Conservation (phyloP, 2,797 vertebrate genomes). For the Pangasius krempfi region DNA sequence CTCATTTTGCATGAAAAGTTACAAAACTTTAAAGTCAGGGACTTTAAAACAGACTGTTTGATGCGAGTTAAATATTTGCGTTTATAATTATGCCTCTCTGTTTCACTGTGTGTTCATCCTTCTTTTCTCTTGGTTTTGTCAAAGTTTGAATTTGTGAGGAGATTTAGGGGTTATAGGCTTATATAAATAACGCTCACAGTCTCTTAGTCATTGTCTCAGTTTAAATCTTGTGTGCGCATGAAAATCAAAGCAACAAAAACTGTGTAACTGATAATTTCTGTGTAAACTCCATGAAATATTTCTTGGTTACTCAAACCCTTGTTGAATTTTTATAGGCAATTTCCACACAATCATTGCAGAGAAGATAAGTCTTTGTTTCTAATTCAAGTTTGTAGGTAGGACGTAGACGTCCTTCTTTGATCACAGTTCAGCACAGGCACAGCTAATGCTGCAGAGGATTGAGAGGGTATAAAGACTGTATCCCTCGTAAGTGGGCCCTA, state of each 20-base stretch:
- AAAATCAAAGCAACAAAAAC: neutral
- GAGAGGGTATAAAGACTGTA: conserved; percentile 61
- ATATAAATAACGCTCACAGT: neutral
- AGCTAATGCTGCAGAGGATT: conserved; percentile 44
- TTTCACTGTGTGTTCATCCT: neutral
- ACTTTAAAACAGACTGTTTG: neutral
- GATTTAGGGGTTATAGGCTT: neutral
- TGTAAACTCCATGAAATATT: neutral
- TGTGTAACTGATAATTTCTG: neutral
- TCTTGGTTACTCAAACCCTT: neutral
- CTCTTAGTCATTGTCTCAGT: neutral
- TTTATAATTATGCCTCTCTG: neutral
- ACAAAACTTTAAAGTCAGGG: neutral
- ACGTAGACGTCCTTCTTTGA: conserved; percentile 20
- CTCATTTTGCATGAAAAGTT: neutral
- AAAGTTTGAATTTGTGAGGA: neutral
- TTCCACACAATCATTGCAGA: neutral
- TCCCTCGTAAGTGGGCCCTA: conserved; percentile 66
- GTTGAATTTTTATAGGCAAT: neutral
- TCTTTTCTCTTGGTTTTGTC: neutral
- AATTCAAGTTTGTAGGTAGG: neutral
- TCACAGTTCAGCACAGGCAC: conserved; percentile 33
- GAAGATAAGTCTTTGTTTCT: neutral
- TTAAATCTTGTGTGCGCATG: neutral
- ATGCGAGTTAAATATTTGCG: neutral